Conservation (phyloP, 1,140 invertebrate genomes). For the Physella acuta region DNA sequence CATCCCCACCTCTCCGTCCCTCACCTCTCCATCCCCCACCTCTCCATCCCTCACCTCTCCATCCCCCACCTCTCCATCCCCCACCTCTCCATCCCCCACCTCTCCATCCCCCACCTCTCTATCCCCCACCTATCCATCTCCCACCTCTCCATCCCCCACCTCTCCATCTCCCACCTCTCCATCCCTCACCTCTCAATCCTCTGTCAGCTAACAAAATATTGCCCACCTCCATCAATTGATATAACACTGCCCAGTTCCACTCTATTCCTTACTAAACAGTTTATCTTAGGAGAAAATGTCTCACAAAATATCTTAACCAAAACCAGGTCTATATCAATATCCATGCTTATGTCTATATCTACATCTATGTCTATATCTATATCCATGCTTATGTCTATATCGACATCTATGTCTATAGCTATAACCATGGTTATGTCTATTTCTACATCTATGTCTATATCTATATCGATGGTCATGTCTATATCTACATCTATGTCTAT, state of each 20-base stretch:
- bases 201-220: neutral
- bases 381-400: neutral
- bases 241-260: too few species aligned
- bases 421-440: neutral
- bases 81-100: neutral
- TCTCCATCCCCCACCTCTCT: neutral
- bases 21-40: too few species aligned
- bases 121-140: neutral
- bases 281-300: too few species aligned
- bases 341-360: neutral
- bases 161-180: constrained; percentile 1
- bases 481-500: neutral
- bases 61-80: too few species aligned
- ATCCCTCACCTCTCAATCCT: neutral
- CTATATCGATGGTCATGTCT: neutral
- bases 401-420: neutral
- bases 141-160: neutral
- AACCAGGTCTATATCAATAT: neutral
- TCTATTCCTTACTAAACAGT: too few species aligned
- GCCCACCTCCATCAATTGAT: too few species aligned
- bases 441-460: neutral
- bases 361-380: neutral
- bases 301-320: too few species aligned
- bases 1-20: neutral
- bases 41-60: too few species aligned